Base-by-base conservation (phyloP, 2,797 vertebrate genomes). In the Enteromius radiatus region DNA sequence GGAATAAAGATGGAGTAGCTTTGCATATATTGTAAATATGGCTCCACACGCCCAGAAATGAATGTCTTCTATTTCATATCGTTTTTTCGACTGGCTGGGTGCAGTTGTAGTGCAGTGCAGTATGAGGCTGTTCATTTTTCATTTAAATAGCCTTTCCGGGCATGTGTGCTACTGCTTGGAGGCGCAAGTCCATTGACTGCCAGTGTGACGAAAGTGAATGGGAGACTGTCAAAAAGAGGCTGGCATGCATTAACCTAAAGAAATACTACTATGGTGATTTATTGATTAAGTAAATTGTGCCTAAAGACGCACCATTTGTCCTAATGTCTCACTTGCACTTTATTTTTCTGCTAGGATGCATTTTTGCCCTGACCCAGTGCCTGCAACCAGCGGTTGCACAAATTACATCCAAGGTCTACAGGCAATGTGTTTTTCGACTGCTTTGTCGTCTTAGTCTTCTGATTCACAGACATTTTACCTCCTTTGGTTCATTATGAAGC, bases 201-300 rank as follows among this genome's bases (percentile, higher is more conserved):
- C 70, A 69, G 78, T 45, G 70, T 89, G 88, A 91, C 88, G 87
- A 87, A 84, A 81, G 78, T 83, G 84, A 91, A 88, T 89, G 83
- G 88, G 84, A 74, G 77, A 56, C 65, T 79, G 54, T 28, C 38
- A 26, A 85, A 74, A 67, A 56, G 36, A 82, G 21, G 84, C 80
- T 14, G 63, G 85, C 74, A 64, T 92, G 45, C 70, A 89, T 89
- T 86, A 86, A 90, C 92, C 89, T 91, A 93, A 91, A 93, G n/a
- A 93, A 86, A 94, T 92, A 89, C 89, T 91, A 87, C 91, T 90
- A 68, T 89, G 64, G 85, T 93, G 88, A 93, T 94, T 93, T 92
- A 94, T 93, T 93, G 91, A 94, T 91, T 87, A 84, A 43, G 83
- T 84, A 84, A 87, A 91, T 93, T 93, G 89, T 93, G 91, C 88